Conservation (phyloP, 2,888 invertebrate species). For the Malthinus flaveolus region DNA sequence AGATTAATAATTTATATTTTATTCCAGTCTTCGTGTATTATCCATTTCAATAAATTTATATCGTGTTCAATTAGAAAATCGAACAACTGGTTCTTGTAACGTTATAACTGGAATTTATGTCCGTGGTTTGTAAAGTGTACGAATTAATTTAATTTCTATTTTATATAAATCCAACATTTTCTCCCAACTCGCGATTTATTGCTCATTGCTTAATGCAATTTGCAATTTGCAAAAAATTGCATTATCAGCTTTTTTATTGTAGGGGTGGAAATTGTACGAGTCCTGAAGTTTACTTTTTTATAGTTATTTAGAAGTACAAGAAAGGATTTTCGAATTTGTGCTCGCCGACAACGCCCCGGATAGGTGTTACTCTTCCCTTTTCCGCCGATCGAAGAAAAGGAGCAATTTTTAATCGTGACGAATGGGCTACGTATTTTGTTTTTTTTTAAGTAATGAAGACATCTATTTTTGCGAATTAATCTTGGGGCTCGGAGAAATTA, state of each 20-base stretch:
- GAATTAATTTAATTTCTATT: slow-evolving; percentile 1
- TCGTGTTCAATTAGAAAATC: slow-evolving; percentile 9
- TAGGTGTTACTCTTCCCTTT: too few species aligned
- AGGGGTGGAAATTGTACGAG: too few species aligned
- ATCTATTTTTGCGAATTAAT: slow-evolving; percentile 26
- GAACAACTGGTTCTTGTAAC: slow-evolving; percentile 1
- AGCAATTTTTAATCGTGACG: slow-evolving; percentile 16
- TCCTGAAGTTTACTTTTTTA: too few species aligned
- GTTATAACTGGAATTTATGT: background rate
- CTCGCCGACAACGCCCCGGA: too few species aligned
- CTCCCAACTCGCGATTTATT: background rate
- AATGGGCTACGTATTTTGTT: slow-evolving; percentile 16
- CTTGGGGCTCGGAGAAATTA: slow-evolving; percentile 19
- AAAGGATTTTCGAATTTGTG: too few species aligned
- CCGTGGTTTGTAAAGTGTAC: background rate
- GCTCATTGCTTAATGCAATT: too few species aligned
- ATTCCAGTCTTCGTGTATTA: background rate
- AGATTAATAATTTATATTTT: slow-evolving; percentile 15
- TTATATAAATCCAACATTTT: background rate
- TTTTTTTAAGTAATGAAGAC: slow-evolving; percentile 22
- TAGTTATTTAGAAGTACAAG: too few species aligned
- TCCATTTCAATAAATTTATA: slow-evolving; percentile 14
- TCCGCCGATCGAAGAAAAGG: too few species aligned
- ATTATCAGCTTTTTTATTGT: too few species aligned
- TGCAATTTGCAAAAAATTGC: too few species aligned